phyloP scores from a whole-genome alignment of 1,140 invertebrate species.

The Hormaphis cornu region DNA sequence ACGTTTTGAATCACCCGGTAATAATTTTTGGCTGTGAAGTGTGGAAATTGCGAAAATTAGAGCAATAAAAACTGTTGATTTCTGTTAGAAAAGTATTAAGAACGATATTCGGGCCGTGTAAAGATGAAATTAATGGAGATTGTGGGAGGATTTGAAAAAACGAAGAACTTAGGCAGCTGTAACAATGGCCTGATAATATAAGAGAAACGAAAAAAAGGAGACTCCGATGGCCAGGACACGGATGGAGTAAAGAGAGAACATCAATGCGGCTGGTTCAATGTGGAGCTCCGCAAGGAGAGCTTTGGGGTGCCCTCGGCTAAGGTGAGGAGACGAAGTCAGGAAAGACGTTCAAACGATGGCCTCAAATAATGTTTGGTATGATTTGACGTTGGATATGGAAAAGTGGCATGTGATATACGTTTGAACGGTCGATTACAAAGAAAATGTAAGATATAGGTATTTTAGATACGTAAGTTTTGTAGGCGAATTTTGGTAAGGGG shows the following conservation, averaged over 20 bases:
- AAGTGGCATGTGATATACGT: too few species aligned
- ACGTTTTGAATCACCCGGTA: neutral
- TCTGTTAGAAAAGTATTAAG: constrained; percentile 25
- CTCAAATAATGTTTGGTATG: too few species aligned
- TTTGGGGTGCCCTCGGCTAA: neutral
- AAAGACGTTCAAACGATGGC: neutral
- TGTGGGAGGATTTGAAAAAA: constrained; percentile 2
- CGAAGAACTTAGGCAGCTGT: neutral
- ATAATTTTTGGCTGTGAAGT: neutral
- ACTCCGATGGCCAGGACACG: neutral
- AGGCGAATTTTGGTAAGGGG: too few species aligned
- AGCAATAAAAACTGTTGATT: constrained; percentile 13
- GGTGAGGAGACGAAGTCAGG: neutral
- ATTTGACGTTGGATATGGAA: too few species aligned
- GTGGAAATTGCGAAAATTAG: neutral
- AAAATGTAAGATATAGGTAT: too few species aligned
- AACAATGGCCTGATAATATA: neutral
- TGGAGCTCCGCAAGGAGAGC: neutral
- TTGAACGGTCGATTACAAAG: too few species aligned
- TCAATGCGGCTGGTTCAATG: neutral
- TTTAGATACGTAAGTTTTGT: too few species aligned
- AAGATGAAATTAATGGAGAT: neutral
- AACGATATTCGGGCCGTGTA: neutral
- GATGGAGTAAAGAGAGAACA: neutral
- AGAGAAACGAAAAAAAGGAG: neutral